Base-by-base conservation (phyloP, 2,888 invertebrate genomes). In the Cephus runcator region DNA sequence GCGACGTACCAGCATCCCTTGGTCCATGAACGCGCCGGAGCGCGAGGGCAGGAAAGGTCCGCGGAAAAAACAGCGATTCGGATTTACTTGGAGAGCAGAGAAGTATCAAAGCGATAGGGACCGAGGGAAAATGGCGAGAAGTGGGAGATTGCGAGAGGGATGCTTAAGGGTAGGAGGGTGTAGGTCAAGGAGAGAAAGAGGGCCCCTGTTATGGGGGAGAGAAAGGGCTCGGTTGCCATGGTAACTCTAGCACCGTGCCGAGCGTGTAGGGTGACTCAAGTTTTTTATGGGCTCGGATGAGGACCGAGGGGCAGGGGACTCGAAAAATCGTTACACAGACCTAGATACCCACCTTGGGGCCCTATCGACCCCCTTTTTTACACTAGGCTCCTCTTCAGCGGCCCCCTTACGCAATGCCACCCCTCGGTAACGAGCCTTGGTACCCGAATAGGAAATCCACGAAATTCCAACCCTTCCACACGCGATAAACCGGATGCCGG, bases 291-390 rank as follows among this genome's bases (percentile, higher is more conserved):
- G 84, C 83, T 85, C 85, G 87, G 86, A 87, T 86, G 88, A 88
- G 88, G 86, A 84, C 87, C 84, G 86, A 84, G 86, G 86, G 87
- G 89, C 87, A 81, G 87, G 75, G 83, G 83, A 83, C 86, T 88
- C 87, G 87, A 87, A 89, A 89, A 89, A 89, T 89, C 89, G 89
- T 89, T 89, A 89, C 89, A 89, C 88, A 88, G 88, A 89, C 89
- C 89, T 85, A 89, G 87, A 88, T 88, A 88, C 84, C 77, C 83
- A 79, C 79, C 77, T 56, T 9, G 56, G 82, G 79, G 69, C 71
- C 40, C 79, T 34, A 34, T 71, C 71, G 71, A 71, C 71, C 75
- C 75, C 69, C 23, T 6, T 56, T 56, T 56, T 56, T 9, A 23
- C 56, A 56, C 23, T 2, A 35, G 56, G 6, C 23, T 23, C 56